These are phyloP conservation scores for Puntigrus tetrazona DNA, from an alignment of 2,113 vertebrate species.

Conservation along the genomic window DNA sequence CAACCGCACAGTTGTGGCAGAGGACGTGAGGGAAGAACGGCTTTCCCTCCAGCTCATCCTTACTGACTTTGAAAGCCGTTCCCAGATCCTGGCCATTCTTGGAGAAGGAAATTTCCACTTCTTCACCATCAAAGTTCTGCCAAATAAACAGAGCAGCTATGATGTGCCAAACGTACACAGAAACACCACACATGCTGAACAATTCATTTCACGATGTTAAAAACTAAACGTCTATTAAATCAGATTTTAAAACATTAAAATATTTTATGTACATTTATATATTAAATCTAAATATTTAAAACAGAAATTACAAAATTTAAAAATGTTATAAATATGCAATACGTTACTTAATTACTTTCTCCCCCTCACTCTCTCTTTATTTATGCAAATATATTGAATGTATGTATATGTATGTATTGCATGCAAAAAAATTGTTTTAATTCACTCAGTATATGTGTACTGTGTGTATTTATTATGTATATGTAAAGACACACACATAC, in stretches of 20 bases:
- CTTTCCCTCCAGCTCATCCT: conserved; percentile 81
- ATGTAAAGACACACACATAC: too few relatives aligned
- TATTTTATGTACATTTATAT: background rate
- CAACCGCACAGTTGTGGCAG: conserved; percentile 97
- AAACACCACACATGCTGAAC: background rate
- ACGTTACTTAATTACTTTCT: too few relatives aligned
- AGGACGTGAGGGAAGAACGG: conserved; percentile 93
- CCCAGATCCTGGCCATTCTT: conserved; percentile 94
- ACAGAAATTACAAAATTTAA: background rate
- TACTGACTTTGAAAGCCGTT: conserved; percentile 85
- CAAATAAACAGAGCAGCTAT: background rate
- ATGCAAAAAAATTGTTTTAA: too few relatives aligned
- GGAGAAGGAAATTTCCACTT: conserved; percentile 88
- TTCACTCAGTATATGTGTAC: too few relatives aligned
- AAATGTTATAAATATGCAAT: background rate
- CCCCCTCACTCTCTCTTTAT: too few relatives aligned
- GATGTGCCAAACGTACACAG: background rate
- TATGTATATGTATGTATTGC: too few relatives aligned
- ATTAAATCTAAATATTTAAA: background rate
- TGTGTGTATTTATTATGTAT: too few relatives aligned
- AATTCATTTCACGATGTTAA: background rate
- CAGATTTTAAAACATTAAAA: background rate
- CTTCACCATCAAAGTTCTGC: conserved; percentile 91
- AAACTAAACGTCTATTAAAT: background rate
- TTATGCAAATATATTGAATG: too few relatives aligned